Evolutionary conservation across 2,797 vertebrate genomes (phyloP).

Genomic region (Avahi laniger): DNA sequence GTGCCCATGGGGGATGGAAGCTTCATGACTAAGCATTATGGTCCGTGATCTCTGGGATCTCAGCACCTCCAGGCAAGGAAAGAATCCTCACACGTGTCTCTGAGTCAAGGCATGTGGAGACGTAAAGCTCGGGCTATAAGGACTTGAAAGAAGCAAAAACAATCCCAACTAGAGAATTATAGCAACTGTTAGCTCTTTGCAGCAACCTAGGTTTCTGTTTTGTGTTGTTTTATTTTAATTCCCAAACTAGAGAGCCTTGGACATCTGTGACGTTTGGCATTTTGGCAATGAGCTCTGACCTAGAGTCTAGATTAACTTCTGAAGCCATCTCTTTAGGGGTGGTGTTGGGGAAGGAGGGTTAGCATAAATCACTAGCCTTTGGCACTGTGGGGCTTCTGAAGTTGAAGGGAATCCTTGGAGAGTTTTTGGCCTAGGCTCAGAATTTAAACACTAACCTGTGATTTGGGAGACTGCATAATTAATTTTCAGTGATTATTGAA

Average conservation of each 20-base stretch:
- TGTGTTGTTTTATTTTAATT: neutral
- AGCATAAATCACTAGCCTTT: neutral
- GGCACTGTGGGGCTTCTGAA: too few relatives aligned
- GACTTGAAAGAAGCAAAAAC: neutral
- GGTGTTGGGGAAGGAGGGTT: neutral
- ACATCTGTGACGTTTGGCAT: neutral
- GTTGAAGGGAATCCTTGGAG: neutral
- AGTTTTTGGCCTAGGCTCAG: neutral
- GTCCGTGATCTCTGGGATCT: fast-evolving
- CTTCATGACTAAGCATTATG: fast-evolving
- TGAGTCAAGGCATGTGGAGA: neutral
- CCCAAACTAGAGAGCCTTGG: neutral
- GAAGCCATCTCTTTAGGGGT: neutral
- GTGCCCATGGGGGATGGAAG: fast-evolving
- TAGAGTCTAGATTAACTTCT: neutral
- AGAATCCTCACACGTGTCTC: neutral
- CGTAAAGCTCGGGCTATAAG: neutral
- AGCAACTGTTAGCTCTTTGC: neutral
- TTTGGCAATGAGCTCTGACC: neutral
- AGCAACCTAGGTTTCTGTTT: neutral
- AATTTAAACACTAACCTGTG: neutral
- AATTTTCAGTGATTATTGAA: slow-evolving; percentile 33
- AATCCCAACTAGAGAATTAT: neutral
- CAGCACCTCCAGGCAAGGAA: neutral
- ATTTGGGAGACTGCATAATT: neutral